Percentiles rank a stretch among this genome's conserved stretches.
phyloP scores from a whole-genome alignment of 1,140 invertebrate genomes.

The Daktulosphaira vitifoliae region DNA sequence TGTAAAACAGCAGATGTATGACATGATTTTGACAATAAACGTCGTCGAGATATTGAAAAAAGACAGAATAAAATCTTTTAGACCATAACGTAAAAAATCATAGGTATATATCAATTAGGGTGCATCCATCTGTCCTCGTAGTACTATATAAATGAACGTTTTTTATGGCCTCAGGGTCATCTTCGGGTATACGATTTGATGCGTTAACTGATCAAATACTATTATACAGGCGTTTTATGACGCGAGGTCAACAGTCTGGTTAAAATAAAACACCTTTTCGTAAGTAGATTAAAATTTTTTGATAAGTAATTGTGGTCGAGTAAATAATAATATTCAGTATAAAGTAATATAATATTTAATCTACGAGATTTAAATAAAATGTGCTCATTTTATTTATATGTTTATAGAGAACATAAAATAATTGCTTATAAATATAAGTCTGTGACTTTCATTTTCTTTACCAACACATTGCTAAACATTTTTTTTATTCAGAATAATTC shows the following conservation, averaged over 20 bases:
- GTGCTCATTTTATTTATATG: too few species aligned
- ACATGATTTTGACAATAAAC: not conserved
- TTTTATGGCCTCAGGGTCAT: constrained; percentile 24
- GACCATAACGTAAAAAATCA: not conserved
- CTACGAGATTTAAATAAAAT: too few species aligned
- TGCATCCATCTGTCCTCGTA: constrained; percentile 26
- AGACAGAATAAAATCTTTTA: constrained; percentile 17
- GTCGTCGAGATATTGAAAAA: not conserved
- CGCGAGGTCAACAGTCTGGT: constrained; percentile 16
- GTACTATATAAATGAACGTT: constrained; percentile 31
- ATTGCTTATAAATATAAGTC: too few species aligned
- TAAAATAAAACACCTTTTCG: constrained; percentile 30
- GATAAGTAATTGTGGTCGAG: not conserved
- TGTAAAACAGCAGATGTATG: constrained; percentile 22
- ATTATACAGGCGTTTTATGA: not conserved
- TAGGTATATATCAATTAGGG: constrained; percentile 20
- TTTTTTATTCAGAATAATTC: constrained; percentile 5
- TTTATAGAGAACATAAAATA: too few species aligned
- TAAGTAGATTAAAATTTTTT: not conserved
- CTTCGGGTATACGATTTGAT: constrained; percentile 14
- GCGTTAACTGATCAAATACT: constrained; percentile 29
- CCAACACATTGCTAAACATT: not conserved
- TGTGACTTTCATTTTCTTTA: constrained; percentile 3
- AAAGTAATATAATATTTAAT: too few species aligned
- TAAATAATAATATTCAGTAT: too few species aligned